Base-by-base conservation (phyloP, 2,888 invertebrate species). In the Sturmia bella region DNA sequence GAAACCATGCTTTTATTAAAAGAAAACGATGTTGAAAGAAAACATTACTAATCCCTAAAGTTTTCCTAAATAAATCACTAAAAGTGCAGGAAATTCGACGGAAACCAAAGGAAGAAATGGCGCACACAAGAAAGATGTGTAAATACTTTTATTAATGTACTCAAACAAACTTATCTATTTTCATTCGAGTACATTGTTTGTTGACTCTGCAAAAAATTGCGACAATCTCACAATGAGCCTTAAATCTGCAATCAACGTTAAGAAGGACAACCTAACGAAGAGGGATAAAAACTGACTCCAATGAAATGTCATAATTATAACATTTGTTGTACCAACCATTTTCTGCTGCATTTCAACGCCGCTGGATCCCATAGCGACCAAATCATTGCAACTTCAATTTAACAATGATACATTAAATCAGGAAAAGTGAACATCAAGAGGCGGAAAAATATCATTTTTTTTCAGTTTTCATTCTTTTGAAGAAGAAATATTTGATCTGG, bases 51-150 rank as follows among this genome's bases (percentile, higher is more conserved):
- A 81, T 81, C 81, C 73, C 74, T 74, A 69, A 81, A 77, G 73
- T 74, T 81, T 81, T 81, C 81, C 81, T 73, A 81, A 74, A 81
- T 77, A 81, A 81, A 81, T 81, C 81, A 77, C 50, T 56, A 12
- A 56, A 69, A 77, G 69, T 77, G 57, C 77, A 77, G 81, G 73
- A 81, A 77, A 73, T 64, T 77, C 69, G 64, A 69, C 66, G 81
- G 81, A 77, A 81, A 64, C 66, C 50, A 13, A 74, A 59, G 4
- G 32, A 24, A 56, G 63, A 64, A 81, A 74, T 39, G 41, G 56
- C 76, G 61, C 41, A 11, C 63, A 50, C 32, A 61, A 76, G 41
- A 50, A 32, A 57, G n/a, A 70, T 70, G 54, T 63, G 72, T 73
- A 63, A 75, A 75, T 80, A 52, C 57, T 32, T 32, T 32, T n/a